Evolutionary conservation across 2,113 vertebrate species (phyloP).

Genomic region (Myotis lucifugus): DNA sequence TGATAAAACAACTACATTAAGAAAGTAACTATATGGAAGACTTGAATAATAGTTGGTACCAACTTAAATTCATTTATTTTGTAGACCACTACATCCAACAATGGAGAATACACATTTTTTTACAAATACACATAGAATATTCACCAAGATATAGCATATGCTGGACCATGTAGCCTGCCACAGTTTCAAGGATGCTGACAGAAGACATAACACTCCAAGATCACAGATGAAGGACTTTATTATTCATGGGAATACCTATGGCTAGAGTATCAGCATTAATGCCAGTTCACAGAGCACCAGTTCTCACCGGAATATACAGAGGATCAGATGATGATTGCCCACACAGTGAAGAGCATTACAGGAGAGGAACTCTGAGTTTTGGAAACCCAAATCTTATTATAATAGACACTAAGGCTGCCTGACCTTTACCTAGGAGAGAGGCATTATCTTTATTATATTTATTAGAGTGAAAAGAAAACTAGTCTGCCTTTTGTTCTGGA

Average conservation of each 20-base stretch:
- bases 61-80: background rate
- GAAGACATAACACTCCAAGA: background rate
- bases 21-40: background rate
- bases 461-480: background rate
- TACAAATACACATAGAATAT: background rate
- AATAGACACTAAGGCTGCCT: background rate
- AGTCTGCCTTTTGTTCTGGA: background rate
- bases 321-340: background rate
- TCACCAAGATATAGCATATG: background rate
- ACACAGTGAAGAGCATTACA: background rate
- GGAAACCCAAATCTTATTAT: background rate
- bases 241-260: background rate
- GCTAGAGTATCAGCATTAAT: background rate
- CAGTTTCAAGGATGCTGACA: background rate
- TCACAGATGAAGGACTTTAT: background rate
- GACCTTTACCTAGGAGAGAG: background rate
- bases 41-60: background rate
- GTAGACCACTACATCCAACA: background rate
- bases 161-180: background rate
- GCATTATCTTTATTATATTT: background rate
- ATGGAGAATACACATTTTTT: background rate
- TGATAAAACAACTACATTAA: background rate
- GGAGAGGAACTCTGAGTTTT: background rate
- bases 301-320: background rate
- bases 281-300: background rate